Conservation (phyloP, 2,113 vertebrate genomes). For the Poeciliopsis retropinna region DNA sequence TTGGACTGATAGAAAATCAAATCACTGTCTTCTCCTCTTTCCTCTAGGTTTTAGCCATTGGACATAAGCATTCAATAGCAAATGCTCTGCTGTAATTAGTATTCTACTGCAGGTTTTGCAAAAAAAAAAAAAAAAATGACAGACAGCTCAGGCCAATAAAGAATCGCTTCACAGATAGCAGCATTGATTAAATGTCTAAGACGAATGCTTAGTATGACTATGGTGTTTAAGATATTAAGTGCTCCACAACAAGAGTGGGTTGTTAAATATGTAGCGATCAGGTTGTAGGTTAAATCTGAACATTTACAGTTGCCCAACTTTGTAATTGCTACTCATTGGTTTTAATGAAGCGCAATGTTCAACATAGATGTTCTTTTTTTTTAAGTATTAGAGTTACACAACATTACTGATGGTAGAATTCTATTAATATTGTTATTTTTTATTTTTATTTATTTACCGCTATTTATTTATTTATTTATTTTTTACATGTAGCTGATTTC, state of each 20-base stretch:
- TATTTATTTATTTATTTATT: neutral
- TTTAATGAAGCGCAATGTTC: neutral
- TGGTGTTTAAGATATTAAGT: conserved; percentile 43
- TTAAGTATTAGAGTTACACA: neutral
- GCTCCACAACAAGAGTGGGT: neutral
- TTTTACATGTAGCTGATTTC: conserved; percentile 30
- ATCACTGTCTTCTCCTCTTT: neutral
- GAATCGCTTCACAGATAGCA: conserved; percentile 39
- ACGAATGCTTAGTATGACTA: conserved; percentile 47
- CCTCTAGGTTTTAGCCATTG: neutral
- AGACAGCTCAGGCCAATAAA: conserved; percentile 52
- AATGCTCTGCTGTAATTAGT: conserved; percentile 29
- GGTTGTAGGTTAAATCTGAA: conserved; percentile 18
- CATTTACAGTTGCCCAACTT: neutral
- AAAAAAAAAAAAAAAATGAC: conserved; percentile 42
- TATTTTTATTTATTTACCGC: no score
- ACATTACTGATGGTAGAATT: neutral
- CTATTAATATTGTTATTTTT: neutral
- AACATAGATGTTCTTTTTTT: neutral
- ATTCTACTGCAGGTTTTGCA: conserved; percentile 34
- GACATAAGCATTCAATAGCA: conserved; percentile 1
- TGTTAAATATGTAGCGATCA: neutral
- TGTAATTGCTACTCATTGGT: conserved; percentile 5
- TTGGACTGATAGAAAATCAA: conserved; percentile 18
- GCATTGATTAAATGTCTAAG: conserved; percentile 60